Evolutionary conservation across 1,140 invertebrate species (phyloP), one percentile per base, ranked within the genome.

Genomic region (Calliphora vicina): DNA sequence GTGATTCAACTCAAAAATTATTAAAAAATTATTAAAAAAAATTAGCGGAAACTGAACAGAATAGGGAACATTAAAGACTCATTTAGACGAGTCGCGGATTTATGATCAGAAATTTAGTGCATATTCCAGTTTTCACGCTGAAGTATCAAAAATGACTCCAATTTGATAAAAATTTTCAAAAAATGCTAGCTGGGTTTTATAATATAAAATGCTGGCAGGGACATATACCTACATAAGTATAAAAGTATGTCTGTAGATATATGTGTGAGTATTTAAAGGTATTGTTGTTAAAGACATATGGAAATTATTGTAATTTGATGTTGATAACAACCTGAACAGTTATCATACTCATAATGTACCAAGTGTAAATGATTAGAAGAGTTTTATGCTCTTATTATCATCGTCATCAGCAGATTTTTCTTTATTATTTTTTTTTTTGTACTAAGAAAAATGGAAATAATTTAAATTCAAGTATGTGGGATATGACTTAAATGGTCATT

Each of bases 271-370:
- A 42, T 35, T 35, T 42, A 76, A 35, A 76, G n/a, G 73, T 78
- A 45, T 78, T 43, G 74, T 78, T 78, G 74, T 43, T 78, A 42
- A 78, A 78, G 29, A 78, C 74, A 78, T 78, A 78, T 78, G 74
- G 74, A 78, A 78, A 78, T 78, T 78, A 78, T 78, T 78, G 74
- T 78, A 43, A 78, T 78, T 78, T 78, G 61, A 67, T 25, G 61
- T 23, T 67, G 61, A 67, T 25, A 67, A 67, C 61, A 67, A 67
- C 61, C 61, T 67, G 61, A 67, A 10, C n/a, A 67, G 61, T 67
- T 20, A 23, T 67, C 61, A 17, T n/a, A 17, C 50, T 6, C n/a
- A 25, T 67, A 23, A 67, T 67, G n/a, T 20, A 23, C n/a, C 61
- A 67, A 67, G 61, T 67, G 61, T 67, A 23, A 67, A 9, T 67